Evolutionary conservation across 2,888 invertebrate genomes (phyloP).

Genomic region (Tenthredo scrophulariae): DNA sequence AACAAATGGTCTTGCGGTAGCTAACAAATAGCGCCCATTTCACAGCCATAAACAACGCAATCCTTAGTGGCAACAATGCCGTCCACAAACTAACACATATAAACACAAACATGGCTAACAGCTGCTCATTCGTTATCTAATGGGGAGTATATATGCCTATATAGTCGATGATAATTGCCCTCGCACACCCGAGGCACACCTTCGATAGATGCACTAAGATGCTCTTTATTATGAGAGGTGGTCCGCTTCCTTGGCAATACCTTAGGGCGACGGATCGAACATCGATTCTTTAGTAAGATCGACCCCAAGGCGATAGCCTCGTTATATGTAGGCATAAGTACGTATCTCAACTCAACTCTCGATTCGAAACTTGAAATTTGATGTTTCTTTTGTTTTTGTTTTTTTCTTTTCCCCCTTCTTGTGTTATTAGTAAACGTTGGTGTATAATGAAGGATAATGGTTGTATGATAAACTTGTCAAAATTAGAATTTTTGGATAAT

Average conservation of each 20-base stretch:
- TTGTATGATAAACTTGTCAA: neutral
- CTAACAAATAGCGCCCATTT: conserved; percentile 57
- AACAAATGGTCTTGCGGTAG: conserved; percentile 56
- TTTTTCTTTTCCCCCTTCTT: neutral
- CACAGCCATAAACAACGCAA: conserved; percentile 64
- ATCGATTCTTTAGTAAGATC: conserved; percentile 76
- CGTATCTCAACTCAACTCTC: conserved; percentile 52
- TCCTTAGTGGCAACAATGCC: conserved; percentile 57
- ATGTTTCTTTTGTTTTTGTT: neutral
- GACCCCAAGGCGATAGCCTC: conserved; percentile 72
- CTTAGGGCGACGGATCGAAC: conserved; percentile 68
- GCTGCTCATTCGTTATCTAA: conserved; percentile 77
- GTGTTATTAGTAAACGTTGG: neutral
- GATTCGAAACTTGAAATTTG: neutral
- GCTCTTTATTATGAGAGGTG: conserved; percentile 71
- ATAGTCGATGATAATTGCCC: conserved; percentile 72
- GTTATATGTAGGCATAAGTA: conserved; percentile 66
- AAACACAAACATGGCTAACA: conserved; percentile 59
- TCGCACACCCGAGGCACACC: conserved; percentile 61
- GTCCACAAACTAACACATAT: neutral
- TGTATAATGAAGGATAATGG: neutral
- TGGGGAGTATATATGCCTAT: conserved; percentile 69
- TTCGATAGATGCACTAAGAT: conserved; percentile 67
- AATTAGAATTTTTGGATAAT: neutral
- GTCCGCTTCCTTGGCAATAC: conserved; percentile 61